Base-by-base conservation (phyloP, 2,888 invertebrate species). In the Colostygia pectinataria region DNA sequence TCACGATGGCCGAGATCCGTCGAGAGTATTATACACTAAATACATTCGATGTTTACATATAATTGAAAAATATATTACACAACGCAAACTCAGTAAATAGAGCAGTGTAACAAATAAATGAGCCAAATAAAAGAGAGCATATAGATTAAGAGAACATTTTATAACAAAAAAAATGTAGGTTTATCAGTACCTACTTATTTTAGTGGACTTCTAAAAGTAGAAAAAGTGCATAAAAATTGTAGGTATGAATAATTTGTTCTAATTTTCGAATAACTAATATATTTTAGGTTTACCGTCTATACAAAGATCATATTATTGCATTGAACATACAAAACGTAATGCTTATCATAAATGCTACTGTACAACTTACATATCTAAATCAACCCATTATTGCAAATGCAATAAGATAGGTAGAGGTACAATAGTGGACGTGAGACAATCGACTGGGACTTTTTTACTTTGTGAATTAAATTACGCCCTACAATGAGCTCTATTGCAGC, bases 291-390 rank as follows among this genome's bases (percentile, higher is more conserved):
- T n/a, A n/a, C n/a, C n/a, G n/a, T n/a, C n/a, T n/a, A n/a, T n/a
- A n/a, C n/a, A n/a, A n/a, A n/a, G n/a, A n/a, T n/a, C n/a, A n/a
- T 10, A 15, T 44, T 7, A 13, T 14, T 48, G 8, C 37, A 42
- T 27, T 27, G 13, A 25, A 23, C 15, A 42, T 38, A 37, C 14
- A 12, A 43, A 13, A 53, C 36, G 45, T 47, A 44, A 42, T 49
- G 46, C 37, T 34, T 13, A 24, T 44, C 39, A 40, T 43, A 37
- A 15, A 33, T 14, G 1, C 42, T 77, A 78, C 83, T 84, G 79
- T 86, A 86, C 83, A 86, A 82, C 86, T 84, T 82, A 82, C 67
- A 68, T 76, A 76, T 71, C 73, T 78, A 78, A 57, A 58, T 65
- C 61, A 61, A 65, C 63, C 61, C 62, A 57, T 48, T 57, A 48